Percentiles rank a stretch among this genome's conserved stretches.
Evolutionary conservation across 2,797 vertebrate genomes (phyloP).

Genomic region (Crenichthys baileyi): DNA sequence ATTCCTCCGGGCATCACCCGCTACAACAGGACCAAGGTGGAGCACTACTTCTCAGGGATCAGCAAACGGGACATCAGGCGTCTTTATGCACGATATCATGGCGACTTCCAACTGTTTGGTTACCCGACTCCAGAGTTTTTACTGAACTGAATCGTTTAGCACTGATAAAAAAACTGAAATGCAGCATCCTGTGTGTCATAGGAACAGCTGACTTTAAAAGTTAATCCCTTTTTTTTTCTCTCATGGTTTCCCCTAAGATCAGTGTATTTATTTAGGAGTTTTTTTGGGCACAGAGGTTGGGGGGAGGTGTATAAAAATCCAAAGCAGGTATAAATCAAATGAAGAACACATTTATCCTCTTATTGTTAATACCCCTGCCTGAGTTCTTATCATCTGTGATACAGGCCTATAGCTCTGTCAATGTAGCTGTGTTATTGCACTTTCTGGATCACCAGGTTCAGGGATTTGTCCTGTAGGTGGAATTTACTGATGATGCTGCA

Average conservation of each 20-base stretch:
- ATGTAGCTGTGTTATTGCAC: slow-evolving; percentile 54
- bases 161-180: slow-evolving; percentile 12
- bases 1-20: slow-evolving; percentile 94
- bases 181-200: slow-evolving; percentile 20
- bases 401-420: slow-evolving; percentile 28
- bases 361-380: not conserved
- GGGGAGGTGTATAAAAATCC: not conserved
- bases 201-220: slow-evolving; percentile 1
- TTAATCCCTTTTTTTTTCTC: not conserved
- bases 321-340: slow-evolving; percentile 9
- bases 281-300: not conserved
- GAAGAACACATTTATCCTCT: slow-evolving; percentile 9
- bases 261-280: slow-evolving; percentile 25
- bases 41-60: slow-evolving; percentile 91
- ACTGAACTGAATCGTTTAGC: slow-evolving; percentile 78
- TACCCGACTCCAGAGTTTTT: slow-evolving; percentile 92
- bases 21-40: slow-evolving; percentile 95
- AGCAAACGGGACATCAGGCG: slow-evolving; percentile 89
- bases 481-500: not conserved
- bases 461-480: not conserved
- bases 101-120: slow-evolving; percentile 94
- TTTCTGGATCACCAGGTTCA: slow-evolving; percentile 19
- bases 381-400: slow-evolving; percentile 10
- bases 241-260: not conserved
- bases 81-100: slow-evolving; percentile 89